Evolutionary conservation across 2,888 invertebrate species (phyloP), one percentile per base, ranked within the genome.

Genomic region (Chromoteleia sp.): DNA sequence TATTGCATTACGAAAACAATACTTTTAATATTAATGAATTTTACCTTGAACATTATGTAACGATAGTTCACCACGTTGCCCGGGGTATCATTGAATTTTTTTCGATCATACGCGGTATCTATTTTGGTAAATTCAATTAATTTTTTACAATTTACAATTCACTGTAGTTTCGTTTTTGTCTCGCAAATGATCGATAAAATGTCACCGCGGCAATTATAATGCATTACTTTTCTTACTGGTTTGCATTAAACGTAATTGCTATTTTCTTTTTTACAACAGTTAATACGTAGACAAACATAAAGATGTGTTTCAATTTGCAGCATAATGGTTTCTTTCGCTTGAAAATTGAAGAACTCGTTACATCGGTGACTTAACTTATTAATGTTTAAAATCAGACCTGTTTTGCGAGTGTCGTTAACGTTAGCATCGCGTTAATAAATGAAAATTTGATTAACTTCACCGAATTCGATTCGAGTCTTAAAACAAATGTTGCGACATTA

Each of bases 251-350:
- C 14, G 33, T 21, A 43, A 68, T 70, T 58, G n/a, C 45, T 36
- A 41, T 52, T 45, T 70, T 70, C 36, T 39, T 70, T 58, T 70
- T 48, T 58, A 12, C 7, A 8, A 14, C 41, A 10, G 56, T 68
- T 68, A 70, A 58, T 58, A 70, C 33, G 36, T 36, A 14, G 58
- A 14, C 33, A 30, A 68, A 33, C 15, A 45, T 48, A 70, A 70
- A n/a, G 48, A 48, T 25, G 56, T 70, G 30, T 56, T 70, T 56
- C 70, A 70, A 56, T 68, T 56, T 41, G 14, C 56, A 10, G 5
- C 45, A 56, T 68, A 68, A 68, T 68, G 56, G 8, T 14, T 68
- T 68, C 68, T 68, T 71, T 61, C 61, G 52, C 52, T 70, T 29
- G 41, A 61, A 61, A 71, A 61, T 61, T 61, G 41, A 71, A 36